Evolutionary conservation across 2,797 vertebrate species (phyloP).

Genomic region (Antennarius maculatus): DNA sequence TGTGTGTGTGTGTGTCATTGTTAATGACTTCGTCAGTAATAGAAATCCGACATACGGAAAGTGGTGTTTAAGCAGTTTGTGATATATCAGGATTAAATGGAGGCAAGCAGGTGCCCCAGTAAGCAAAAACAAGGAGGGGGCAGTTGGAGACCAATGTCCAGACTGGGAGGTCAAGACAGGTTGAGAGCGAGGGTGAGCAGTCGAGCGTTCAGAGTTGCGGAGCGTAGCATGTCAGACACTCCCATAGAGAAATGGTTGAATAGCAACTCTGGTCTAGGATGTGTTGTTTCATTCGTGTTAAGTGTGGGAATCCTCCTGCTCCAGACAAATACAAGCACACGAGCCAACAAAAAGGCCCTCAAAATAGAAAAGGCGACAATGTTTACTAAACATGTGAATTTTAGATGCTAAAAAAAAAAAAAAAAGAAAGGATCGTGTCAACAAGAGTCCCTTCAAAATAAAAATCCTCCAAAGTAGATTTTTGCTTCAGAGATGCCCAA

Average conservation of each 20-base stretch:
- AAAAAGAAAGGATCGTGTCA: constrained; percentile 60
- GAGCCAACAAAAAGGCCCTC: constrained; percentile 13
- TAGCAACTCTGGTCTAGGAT: constrained; percentile 47
- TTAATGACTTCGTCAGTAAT: constrained; percentile 59
- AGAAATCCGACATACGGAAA: constrained; percentile 41
- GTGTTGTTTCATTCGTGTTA: constrained; percentile 59
- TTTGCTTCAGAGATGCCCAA: constrained; percentile 68
- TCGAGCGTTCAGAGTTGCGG: constrained; percentile 55
- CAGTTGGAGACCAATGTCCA: constrained; percentile 13
- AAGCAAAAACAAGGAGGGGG: neutral
- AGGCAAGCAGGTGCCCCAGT: constrained; percentile 33
- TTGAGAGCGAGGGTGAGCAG: constrained; percentile 35
- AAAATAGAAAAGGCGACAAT: too few species aligned
- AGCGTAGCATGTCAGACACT: constrained; percentile 72
- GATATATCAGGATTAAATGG: constrained; percentile 49
- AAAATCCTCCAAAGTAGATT: constrained; percentile 44
- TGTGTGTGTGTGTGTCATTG: constrained; percentile 37
- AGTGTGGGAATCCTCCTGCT: constrained; percentile 41
- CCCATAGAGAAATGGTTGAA: constrained; percentile 60
- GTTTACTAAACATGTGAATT: constrained; percentile 5
- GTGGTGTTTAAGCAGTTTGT: constrained; percentile 35
- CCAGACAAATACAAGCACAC: constrained; percentile 7
- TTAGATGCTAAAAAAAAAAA: constrained; percentile 20
- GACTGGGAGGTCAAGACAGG: constrained; percentile 53
- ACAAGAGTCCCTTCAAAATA: constrained; percentile 59